Evolutionary conservation across 2,888 invertebrate species (phyloP).

Genomic region (Mantis religiosa): DNA sequence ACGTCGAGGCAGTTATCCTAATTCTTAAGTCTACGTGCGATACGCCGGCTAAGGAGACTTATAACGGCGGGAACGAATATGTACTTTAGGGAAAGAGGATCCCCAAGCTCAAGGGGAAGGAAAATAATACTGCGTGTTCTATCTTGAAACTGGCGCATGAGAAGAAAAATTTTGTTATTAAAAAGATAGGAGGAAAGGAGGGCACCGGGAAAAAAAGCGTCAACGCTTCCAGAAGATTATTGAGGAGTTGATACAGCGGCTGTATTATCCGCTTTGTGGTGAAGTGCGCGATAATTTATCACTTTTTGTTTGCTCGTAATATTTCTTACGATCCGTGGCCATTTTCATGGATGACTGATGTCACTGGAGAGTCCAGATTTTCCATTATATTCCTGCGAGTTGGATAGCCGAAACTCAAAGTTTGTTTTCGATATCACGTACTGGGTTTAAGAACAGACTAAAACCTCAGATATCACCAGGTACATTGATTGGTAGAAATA

Average conservation of each 20-base stretch:
- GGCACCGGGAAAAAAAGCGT: background rate
- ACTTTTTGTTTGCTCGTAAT: background rate
- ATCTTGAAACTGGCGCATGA: constrained; percentile 15
- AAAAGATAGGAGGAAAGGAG: background rate
- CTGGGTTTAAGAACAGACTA: no score
- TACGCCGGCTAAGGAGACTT: constrained; percentile 9
- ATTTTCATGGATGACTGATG: background rate
- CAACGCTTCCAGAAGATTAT: background rate
- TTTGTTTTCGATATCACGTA: background rate
- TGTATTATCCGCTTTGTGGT: background rate
- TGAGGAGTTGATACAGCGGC: background rate
- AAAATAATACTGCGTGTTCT: constrained; percentile 17
- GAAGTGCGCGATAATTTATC: background rate
- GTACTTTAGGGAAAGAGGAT: constrained; percentile 3
- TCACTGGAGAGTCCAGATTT: background rate
- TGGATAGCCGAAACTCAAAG: background rate
- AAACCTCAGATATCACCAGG: no score
- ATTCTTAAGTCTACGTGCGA: constrained; percentile 1
- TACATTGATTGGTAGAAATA: no score
- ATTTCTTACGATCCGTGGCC: background rate
- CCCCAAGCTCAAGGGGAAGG: background rate
- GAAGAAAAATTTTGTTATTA: constrained; percentile 14
- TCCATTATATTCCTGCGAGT: background rate
- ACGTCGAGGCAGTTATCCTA: background rate
- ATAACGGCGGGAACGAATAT: constrained; percentile 14